These are phyloP conservation scores for Sebastes hubbsi DNA, from an alignment of 2,797 vertebrate genomes.

Conservation along the genomic window DNA sequence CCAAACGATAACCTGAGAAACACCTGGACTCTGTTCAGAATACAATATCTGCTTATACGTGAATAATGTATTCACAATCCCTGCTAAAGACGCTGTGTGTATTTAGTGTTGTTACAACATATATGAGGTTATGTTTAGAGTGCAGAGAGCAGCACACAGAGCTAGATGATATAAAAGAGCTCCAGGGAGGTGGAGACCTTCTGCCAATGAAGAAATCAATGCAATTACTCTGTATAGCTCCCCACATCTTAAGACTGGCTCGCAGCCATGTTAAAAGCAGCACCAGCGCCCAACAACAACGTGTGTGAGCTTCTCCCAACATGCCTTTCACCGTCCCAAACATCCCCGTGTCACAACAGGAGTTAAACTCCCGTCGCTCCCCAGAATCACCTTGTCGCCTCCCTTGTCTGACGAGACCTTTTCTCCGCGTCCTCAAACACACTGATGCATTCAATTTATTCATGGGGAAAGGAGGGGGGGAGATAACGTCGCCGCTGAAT, in stretches of 20 bases:
- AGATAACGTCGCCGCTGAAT: conserved; percentile 68
- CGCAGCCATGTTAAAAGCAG: conserved; percentile 4
- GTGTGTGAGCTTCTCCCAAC: background rate
- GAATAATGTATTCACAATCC: background rate
- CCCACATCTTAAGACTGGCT: conserved; percentile 21
- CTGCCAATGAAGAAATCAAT: conserved; percentile 39
- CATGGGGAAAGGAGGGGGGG: conserved; percentile 54
- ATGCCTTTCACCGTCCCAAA: conserved; percentile 43
- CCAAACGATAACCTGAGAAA: background rate
- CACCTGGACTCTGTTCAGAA: background rate
- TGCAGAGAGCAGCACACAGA: background rate
- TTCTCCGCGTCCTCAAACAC: conserved; percentile 64
- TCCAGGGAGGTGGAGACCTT: conserved; percentile 26
- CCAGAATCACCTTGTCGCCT: conserved; percentile 57
- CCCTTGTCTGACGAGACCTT: conserved; percentile 57
- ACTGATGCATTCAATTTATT: conserved; percentile 80
- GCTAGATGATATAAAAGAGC: conserved; percentile 1
- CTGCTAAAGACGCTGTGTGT: background rate
- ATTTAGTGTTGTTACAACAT: background rate
- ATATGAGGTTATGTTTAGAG: background rate
- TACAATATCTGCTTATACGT: background rate
- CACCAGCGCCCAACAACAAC: background rate
- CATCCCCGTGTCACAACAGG: conserved; percentile 18
- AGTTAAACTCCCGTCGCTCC: conserved; percentile 51
- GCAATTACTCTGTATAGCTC: conserved; percentile 2